Evolutionary conservation across 2,113 vertebrate species (phyloP).

Genomic region (Arizona elegans): DNA sequence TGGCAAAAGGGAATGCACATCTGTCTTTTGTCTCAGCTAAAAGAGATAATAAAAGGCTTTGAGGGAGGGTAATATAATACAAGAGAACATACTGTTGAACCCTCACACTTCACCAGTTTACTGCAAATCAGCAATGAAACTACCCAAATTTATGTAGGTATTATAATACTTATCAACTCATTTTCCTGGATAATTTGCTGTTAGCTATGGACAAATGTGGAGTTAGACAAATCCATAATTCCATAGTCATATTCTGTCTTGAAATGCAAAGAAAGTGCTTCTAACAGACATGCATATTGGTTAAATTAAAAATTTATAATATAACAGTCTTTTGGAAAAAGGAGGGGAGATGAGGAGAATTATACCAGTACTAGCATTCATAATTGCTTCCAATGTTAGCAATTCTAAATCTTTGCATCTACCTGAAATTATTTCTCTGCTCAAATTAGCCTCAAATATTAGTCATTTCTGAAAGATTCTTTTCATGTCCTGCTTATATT

Average conservation of each 20-base stretch:
- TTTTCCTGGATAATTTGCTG: neutral
- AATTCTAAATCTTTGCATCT: neutral
- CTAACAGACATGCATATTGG: neutral
- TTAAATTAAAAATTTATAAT: neutral
- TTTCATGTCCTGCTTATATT: neutral
- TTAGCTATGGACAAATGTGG: neutral
- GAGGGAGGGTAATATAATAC: slow-evolving; percentile 6
- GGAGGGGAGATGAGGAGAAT: neutral
- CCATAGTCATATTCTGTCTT: neutral
- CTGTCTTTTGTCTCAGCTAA: neutral
- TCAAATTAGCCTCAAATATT: neutral
- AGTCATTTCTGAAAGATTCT: neutral
- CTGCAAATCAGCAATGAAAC: neutral
- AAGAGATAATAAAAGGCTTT: neutral
- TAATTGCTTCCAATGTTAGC: neutral
- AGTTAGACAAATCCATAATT: neutral
- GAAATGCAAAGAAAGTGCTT: neutral
- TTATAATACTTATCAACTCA: neutral
- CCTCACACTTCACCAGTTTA: neutral
- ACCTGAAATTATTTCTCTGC: neutral
- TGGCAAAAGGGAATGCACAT: slow-evolving; percentile 3
- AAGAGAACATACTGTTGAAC: slow-evolving; percentile 9
- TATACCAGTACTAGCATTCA: neutral
- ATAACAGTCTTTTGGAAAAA: neutral
- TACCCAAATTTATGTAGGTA: neutral